Evolutionary conservation across 2,113 vertebrate species (phyloP), one percentile per base, ranked within the genome.

Genomic region (Phoxinus phoxinus): DNA sequence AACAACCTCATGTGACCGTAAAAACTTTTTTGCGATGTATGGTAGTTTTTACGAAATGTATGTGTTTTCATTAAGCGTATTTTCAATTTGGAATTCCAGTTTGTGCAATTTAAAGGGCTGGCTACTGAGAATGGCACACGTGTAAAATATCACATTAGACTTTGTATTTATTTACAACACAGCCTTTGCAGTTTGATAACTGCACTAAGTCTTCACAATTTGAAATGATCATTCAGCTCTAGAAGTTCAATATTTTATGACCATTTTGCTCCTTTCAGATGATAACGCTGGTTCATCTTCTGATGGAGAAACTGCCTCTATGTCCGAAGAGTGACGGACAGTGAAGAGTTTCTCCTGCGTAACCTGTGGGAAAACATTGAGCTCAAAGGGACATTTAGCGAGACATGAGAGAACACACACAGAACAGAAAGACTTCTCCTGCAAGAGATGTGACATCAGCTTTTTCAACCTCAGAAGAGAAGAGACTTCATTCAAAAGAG

Each of bases 401-500:
- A 85, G 58, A 15, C n/a, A 8, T 59, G 3, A 58, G 19, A 80
- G 7, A 35, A 69, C 35, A 35, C 23, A n/a, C 6, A 30, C 3
- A 80, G 23, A 80, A 25, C 77, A 63, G 56, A 63, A 41, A 61
- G 2, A 15, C 5, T 77, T 56, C 74, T 56, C 2, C 1, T 27
- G 77, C 7, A 80, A 13, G 9, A 80, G 2, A 41, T 79, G 53
- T 6, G 0, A 59, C 7, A 78, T 58, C 76, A 78, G 76, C 32
- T 59, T 79, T 79, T 78, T 5, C 76, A 4, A 79, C 53, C 30
- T 17, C 6, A n/a, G 8, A 41, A 59, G 76, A 79, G 53, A 69
- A 0, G 3, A 69, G 2, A 19, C 30, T 9, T 69, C 30, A 69
- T 35, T 19, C 65, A 69, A 21, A 35, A 23, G 32, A 71, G 32